Percentiles rank a stretch among this genome's conserved stretches.
Evolutionary conservation across 2,888 invertebrate species (phyloP).

Genomic region (Microctonus aethiopoides): DNA sequence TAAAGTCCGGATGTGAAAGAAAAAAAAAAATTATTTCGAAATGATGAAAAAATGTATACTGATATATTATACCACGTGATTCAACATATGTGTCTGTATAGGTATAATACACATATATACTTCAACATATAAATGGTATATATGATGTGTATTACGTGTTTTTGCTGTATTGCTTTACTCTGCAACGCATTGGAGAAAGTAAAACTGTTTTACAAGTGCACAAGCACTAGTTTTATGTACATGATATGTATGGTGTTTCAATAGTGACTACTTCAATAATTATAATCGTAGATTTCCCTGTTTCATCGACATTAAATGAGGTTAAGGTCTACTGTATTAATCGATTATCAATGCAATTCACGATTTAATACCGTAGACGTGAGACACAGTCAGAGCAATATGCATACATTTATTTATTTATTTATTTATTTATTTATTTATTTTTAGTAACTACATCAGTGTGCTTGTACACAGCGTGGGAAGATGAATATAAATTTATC

Average conservation of each 20-base stretch:
- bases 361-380: background rate
- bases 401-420: too few species aligned
- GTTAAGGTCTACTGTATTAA: constrained; percentile 43
- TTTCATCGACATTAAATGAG: constrained; percentile 41
- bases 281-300: constrained; percentile 46
- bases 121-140: background rate
- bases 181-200: constrained; percentile 6
- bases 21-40: background rate
- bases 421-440: background rate
- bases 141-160: constrained; percentile 12
- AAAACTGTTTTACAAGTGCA: background rate
- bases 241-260: background rate
- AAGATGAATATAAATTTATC: background rate
- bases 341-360: constrained; percentile 44
- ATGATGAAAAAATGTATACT: background rate
- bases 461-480: background rate
- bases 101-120: constrained; percentile 6
- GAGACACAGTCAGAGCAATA: background rate
- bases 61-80: background rate
- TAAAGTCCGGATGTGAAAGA: background rate
- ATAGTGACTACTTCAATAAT: background rate
- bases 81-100: background rate
- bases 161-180: background rate
- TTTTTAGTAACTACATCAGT: background rate
- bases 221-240: background rate